Conservation (phyloP, 2,797 vertebrate species). For the Acestrorhynchus altus region DNA sequence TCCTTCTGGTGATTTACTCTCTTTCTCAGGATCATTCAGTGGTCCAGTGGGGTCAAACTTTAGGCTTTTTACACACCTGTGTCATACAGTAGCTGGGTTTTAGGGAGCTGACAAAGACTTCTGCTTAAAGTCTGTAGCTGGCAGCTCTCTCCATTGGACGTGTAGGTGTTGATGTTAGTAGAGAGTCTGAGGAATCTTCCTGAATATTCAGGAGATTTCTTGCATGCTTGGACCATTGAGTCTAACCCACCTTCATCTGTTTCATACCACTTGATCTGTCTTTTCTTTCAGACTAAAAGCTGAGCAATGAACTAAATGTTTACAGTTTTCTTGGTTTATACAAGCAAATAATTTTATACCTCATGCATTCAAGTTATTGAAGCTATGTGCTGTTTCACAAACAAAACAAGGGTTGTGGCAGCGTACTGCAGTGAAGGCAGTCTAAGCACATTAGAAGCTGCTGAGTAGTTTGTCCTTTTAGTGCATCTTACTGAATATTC, state of each 20-base stretch:
- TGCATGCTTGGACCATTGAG: background rate
- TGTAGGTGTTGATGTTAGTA: constrained; percentile 8
- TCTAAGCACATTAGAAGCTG: constrained; percentile 13
- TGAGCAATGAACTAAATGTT: constrained; percentile 53
- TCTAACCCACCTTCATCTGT: constrained; percentile 15
- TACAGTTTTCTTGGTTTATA: constrained; percentile 59
- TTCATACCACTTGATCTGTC: constrained; percentile 23
- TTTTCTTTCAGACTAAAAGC: constrained; percentile 37
- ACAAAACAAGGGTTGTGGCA: constrained; percentile 7
- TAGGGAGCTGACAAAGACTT: constrained; percentile 31
- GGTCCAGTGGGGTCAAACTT: constrained; percentile 31
- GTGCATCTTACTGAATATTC: constrained; percentile 32
- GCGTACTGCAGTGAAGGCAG: constrained; percentile 1
- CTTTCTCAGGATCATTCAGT: constrained; percentile 43
- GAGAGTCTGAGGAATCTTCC: constrained; percentile 15
- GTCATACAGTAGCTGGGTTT: constrained; percentile 10
- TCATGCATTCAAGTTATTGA: constrained; percentile 39
- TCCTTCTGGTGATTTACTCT: constrained; percentile 33
- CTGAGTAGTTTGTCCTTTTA: constrained; percentile 22
- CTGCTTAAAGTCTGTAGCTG: constrained; percentile 6
- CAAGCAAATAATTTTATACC: constrained; percentile 58
- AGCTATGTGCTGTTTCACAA: constrained; percentile 36
- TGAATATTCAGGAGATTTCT: background rate
- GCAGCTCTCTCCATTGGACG: constrained; percentile 1
- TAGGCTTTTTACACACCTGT: constrained; percentile 20